A percentile compares a stretch with the other conserved stretches of the same genome.
phyloP scores from a whole-genome alignment of 2,797 vertebrate genomes.

The Passerculus sandwichensis region DNA sequence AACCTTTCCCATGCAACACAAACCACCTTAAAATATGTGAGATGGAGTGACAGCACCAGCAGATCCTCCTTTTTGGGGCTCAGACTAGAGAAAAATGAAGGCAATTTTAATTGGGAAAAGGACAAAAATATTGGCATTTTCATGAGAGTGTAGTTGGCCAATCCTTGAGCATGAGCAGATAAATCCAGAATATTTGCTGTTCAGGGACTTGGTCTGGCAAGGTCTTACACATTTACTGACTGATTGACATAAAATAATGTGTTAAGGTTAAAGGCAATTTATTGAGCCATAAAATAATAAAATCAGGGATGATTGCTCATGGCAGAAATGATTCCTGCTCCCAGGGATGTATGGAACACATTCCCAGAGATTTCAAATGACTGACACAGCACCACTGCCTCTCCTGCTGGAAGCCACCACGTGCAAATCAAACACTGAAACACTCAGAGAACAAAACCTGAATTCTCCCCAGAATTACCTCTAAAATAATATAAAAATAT shows the following conservation, averaged over 20 bases:
- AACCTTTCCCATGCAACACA: neutral
- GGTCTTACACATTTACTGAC: neutral
- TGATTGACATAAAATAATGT: neutral
- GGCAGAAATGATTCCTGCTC: neutral
- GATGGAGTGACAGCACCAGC: neutral
- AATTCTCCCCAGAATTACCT: neutral
- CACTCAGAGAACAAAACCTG: neutral
- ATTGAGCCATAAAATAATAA: neutral
- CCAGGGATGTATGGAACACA: neutral
- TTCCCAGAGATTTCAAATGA: neutral
- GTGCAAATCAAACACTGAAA: neutral
- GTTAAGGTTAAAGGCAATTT: neutral
- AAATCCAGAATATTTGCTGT: neutral
- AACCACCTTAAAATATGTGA: neutral
- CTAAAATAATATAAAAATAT: neutral
- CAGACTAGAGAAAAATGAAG: neutral
- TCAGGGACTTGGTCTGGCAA: neutral
- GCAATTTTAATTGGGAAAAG: neutral
- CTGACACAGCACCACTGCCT: rapidly evolving
- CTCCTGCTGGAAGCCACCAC: neutral
- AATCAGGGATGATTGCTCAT: neutral
- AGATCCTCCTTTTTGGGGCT: neutral
- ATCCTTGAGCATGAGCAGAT: neutral
- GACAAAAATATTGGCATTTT: neutral
- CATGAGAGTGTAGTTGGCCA: neutral